Base-by-base conservation (phyloP, 2,888 invertebrate genomes). In the Parnassius glacialis region DNA sequence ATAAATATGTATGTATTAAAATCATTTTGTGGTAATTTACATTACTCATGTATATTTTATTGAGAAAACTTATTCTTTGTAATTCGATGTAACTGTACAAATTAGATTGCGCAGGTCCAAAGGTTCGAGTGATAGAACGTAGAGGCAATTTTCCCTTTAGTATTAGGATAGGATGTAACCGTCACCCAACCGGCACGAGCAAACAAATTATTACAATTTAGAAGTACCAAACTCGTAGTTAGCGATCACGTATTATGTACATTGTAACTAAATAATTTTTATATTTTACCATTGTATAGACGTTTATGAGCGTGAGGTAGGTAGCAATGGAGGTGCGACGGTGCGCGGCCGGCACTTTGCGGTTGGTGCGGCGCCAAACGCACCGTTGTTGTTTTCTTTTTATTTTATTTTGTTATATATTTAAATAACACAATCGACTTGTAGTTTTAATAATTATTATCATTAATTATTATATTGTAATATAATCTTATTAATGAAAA, bases 251-350 rank as follows among this genome's bases (percentile, higher is more conserved):
- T 88, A 88, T 87, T 89, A 87, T 91, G 91, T 91, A 91, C 82
- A 90, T 91, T 90, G 84, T 87, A 88, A 88, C 84, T 83, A 87
- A 84, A 82, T 84, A 80, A 81, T 87, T 87, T 85, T 87, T 86
- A 86, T 89, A 87, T 88, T 90, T 89, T 90, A 91, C 90, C 90
- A 91, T 88, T 91, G 91, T 91, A 90, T 90, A 91, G 91, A 84
- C 81, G 83, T 85, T 84, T 85, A 84, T 84, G 84, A 81, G 78
- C 76, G 82, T 82, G 78, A 75, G 83, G 79, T 84, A 83, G 84
- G 82, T 87, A 87, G 88, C 81, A 83, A 79, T 79, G 74, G 82
- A 77, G 76, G 81, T 75, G 83, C 76, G 79, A 79, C 81, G 79
- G 80, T 75, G 75, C 75, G 71, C 69, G 67, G 69, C 70, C 45